Conservation (phyloP, 2,888 invertebrate species). For the Ochropleura plecta region DNA sequence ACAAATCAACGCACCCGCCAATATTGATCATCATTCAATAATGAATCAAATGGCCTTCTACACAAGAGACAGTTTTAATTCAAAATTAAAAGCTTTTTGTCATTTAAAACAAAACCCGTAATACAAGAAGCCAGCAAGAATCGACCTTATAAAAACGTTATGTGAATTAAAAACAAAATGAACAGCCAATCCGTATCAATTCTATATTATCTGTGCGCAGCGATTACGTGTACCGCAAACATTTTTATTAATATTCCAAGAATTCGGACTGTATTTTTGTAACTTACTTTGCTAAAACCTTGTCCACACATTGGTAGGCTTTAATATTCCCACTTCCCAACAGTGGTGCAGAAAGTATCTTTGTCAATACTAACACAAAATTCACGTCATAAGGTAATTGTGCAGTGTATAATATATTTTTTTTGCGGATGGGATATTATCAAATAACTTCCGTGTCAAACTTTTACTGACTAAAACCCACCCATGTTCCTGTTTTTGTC, state of each 20-base stretch:
- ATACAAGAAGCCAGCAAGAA: slow-evolving; percentile 38
- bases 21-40: neutral
- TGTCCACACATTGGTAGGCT: neutral
- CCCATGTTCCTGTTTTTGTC: too few species aligned
- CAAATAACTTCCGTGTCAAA: too few species aligned
- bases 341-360: neutral
- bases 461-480: too few species aligned
- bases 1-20: neutral
- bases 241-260: slow-evolving; percentile 63
- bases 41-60: neutral
- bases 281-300: slow-evolving; percentile 29
- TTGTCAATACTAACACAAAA: neutral
- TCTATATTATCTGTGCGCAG: slow-evolving; percentile 28
- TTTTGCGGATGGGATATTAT: too few species aligned
- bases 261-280: slow-evolving; percentile 36
- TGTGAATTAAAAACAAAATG: slow-evolving; percentile 33
- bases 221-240: slow-evolving; percentile 37
- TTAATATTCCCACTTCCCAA: neutral
- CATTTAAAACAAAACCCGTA: slow-evolving; percentile 31
- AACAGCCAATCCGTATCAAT: slow-evolving; percentile 48
- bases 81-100: neutral
- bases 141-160: slow-evolving; percentile 1
- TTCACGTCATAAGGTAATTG: neutral
- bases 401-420: too few species aligned
- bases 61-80: neutral